These are phyloP conservation scores for Sanderia malayensis DNA, from an alignment of 30 jellyfish, hydroid and myxozoan genomes.

Conservation along the genomic window DNA sequence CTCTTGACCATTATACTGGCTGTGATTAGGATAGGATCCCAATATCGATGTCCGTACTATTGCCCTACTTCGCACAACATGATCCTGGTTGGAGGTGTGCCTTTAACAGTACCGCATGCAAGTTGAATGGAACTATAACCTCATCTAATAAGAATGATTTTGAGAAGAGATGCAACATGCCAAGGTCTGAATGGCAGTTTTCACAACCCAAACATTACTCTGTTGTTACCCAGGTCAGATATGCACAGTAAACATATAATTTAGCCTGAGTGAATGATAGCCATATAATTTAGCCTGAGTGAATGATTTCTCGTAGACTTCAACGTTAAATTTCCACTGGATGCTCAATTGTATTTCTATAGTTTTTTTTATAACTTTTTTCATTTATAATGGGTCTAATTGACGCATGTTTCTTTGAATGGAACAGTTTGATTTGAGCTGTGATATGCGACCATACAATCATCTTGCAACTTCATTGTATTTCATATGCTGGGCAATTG, in stretches of 20 bases:
- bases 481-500: slow-evolving; percentile 72
- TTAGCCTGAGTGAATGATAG: no score
- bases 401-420: no score
- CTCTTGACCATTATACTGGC: slow-evolving; percentile 57
- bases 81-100: slow-evolving; percentile 95
- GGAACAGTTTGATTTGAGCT: slow-evolving; percentile 54
- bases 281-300: no score
- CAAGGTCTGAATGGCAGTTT: slow-evolving; percentile 26
- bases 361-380: no score
- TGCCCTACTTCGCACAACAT: slow-evolving; percentile 78
- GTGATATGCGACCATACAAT: slow-evolving; percentile 65
- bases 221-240: slow-evolving; percentile 67
- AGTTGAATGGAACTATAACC: slow-evolving; percentile 45
- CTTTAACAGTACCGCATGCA: slow-evolving; percentile 80
- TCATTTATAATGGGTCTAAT: no score
- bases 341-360: no score
- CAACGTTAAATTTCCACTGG: no score
- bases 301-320: no score
- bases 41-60: slow-evolving; percentile 54
- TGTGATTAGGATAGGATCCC: slow-evolving; percentile 73
- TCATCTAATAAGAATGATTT: slow-evolving; percentile 18
- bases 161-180: slow-evolving; percentile 46
- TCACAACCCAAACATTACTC: slow-evolving; percentile 61
- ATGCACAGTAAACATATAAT: no score
- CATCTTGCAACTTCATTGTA: slow-evolving; percentile 62